These are phyloP conservation scores for Xestia rhomboidea DNA, from an alignment of 2,888 invertebrate genomes.

Conservation along the genomic window DNA sequence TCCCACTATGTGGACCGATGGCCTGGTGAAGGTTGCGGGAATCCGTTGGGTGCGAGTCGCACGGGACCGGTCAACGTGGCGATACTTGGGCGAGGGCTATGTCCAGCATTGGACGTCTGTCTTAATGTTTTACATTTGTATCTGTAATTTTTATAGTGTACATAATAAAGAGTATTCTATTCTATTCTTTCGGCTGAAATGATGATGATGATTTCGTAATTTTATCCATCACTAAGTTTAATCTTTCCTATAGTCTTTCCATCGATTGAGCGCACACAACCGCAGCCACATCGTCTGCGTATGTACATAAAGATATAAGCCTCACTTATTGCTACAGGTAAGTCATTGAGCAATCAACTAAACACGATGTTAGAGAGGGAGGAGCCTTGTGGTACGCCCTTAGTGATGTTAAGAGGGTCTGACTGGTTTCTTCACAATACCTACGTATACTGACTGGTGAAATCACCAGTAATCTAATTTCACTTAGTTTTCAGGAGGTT, in stretches of 20 bases:
- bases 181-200: no score
- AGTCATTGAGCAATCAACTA: background rate
- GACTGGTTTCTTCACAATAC: background rate
- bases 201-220: background rate
- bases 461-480: no score
- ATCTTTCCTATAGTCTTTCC: background rate
- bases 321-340: background rate
- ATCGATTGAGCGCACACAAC: no score
- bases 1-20: no score
- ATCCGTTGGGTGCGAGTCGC: no score
- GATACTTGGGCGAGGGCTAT: no score
- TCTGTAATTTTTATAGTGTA: no score
- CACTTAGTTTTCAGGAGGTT: background rate
- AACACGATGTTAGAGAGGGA: background rate
- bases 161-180: no score
- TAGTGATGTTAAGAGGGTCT: background rate
- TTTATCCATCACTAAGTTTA: background rate
- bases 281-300: background rate
- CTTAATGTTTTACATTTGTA: no score
- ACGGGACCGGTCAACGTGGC: no score
- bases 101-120: no score
- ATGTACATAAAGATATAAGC: background rate
- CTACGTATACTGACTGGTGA: background rate
- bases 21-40: no score
- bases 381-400: background rate